Evolutionary conservation across 2,888 invertebrate genomes (phyloP).

Genomic region (Pristionchus exspectatus): DNA sequence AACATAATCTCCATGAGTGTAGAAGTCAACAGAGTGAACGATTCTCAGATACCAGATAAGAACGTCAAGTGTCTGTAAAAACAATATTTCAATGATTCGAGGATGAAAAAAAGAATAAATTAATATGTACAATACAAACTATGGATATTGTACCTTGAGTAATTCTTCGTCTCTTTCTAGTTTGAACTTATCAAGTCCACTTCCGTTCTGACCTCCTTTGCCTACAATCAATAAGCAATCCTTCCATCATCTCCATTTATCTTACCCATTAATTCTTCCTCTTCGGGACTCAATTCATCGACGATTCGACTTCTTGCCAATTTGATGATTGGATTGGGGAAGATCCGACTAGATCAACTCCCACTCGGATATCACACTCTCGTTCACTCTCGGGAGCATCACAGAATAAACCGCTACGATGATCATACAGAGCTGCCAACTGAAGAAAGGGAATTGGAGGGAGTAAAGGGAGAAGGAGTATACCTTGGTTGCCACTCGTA

Average conservation of each 20-base stretch:
- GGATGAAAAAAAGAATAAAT: background rate
- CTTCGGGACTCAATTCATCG: constrained; percentile 98
- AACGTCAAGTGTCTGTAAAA: constrained; percentile 86
- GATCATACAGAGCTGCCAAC: constrained; percentile 81
- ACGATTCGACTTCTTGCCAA: constrained; percentile 79
- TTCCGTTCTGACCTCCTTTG: constrained; percentile 26
- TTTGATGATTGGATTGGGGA: constrained; percentile 30
- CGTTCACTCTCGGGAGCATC: constrained; percentile 68
- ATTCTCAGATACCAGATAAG: constrained; percentile 94
- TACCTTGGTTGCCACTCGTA: constrained; percentile 80
- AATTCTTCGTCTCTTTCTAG: constrained; percentile 55
- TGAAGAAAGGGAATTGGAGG: constrained; percentile 2
- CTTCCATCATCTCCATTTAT: constrained; percentile 57
- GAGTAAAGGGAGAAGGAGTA: background rate
- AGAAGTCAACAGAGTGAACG: constrained; percentile 98
- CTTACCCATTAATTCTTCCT: constrained; percentile 87
- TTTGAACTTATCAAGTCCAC: constrained; percentile 79
- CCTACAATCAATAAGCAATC: constrained; percentile 24
- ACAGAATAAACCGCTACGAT: constrained; percentile 80
- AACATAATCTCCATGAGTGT: constrained; percentile 98
- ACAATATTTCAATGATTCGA: background rate
- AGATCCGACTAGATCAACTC: constrained; percentile 62
- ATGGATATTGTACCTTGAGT: background rate
- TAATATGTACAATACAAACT: background rate
- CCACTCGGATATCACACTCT: constrained; percentile 64